These are phyloP conservation scores for Bagarius yarrelli DNA, from an alignment of 2,113 vertebrate species.

Conservation along the genomic window DNA sequence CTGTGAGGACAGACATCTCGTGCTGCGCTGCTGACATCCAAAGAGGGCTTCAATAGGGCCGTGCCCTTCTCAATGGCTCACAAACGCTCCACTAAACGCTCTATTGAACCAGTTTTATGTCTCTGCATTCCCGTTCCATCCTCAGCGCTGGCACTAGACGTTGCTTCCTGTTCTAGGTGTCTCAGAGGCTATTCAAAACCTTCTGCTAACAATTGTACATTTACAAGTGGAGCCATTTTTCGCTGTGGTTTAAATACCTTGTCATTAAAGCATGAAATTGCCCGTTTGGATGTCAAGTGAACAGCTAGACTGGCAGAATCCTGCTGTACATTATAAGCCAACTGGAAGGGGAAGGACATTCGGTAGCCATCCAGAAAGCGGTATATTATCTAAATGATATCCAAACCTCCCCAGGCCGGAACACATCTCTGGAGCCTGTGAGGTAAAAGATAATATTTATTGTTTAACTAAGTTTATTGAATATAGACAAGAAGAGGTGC, in stretches of 20 bases:
- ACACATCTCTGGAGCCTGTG: slow-evolving; percentile 30
- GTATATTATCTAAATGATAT: slow-evolving; percentile 48
- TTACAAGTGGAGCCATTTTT: slow-evolving; percentile 50
- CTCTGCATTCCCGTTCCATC: slow-evolving; percentile 42
- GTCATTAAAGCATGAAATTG: slow-evolving; percentile 51
- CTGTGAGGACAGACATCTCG: slow-evolving; percentile 45
- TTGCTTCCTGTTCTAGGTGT: slow-evolving; percentile 42
- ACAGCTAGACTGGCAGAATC: slow-evolving; percentile 34
- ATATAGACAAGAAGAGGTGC: slow-evolving; percentile 39
- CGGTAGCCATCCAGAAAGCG: slow-evolving; percentile 40
- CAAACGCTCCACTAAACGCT: slow-evolving; percentile 43
- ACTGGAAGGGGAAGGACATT: slow-evolving; percentile 35
- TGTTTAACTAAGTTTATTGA: slow-evolving; percentile 47
- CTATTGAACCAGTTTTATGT: slow-evolving; percentile 45
- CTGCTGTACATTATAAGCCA: slow-evolving; percentile 36
- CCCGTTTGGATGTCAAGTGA: slow-evolving; percentile 37
- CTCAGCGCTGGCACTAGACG: slow-evolving; percentile 31
- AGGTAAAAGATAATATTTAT: slow-evolving; percentile 47
- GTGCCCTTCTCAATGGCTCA: slow-evolving; percentile 45
- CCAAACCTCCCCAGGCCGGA: slow-evolving; percentile 42
- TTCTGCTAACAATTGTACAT: slow-evolving; percentile 47
- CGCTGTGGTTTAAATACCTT: slow-evolving; percentile 49
- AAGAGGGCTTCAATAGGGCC: slow-evolving; percentile 30
- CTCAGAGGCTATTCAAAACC: slow-evolving; percentile 44
- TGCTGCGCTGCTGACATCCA: slow-evolving; percentile 48